Percentiles rank a stretch among this genome's conserved stretches.
Evolutionary conservation across 2,888 invertebrate species (phyloP).

Genomic region (Andrena fulva): DNA sequence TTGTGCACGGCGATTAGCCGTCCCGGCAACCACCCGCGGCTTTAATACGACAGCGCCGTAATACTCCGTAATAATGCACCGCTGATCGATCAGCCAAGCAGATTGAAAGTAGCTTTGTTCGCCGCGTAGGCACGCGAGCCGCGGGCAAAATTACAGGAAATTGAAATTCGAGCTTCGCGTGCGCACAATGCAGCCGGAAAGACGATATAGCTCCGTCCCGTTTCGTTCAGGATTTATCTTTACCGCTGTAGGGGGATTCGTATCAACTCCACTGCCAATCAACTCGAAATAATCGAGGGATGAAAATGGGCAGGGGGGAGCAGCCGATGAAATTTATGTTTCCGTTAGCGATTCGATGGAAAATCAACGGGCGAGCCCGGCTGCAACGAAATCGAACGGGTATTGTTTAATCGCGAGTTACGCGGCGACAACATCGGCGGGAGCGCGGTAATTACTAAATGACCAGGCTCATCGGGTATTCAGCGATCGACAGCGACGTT

Average conservation of each 20-base stretch:
- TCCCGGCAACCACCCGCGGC: neutral
- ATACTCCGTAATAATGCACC: neutral
- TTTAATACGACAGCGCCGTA: neutral
- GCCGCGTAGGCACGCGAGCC: slow-evolving; percentile 1
- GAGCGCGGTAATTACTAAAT: slow-evolving; percentile 33
- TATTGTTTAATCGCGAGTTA: slow-evolving; percentile 25
- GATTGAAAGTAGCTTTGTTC: slow-evolving; percentile 23
- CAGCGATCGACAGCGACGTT: slow-evolving; percentile 22
- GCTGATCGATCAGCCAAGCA: slow-evolving; percentile 15
- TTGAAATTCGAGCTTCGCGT: slow-evolving; percentile 27
- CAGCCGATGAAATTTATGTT: neutral
- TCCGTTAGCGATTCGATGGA: neutral
- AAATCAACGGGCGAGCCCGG: neutral
- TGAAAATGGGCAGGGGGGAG: too few species aligned
- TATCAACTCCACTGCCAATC: slow-evolving; percentile 4
- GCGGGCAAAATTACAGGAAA: slow-evolving; percentile 17
- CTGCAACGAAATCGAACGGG: slow-evolving; percentile 17
- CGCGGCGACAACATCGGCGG: slow-evolving; percentile 13
- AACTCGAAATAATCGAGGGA: slow-evolving; percentile 1
- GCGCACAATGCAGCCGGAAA: neutral
- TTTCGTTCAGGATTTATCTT: neutral
- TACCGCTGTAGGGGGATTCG: neutral
- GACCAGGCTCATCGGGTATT: slow-evolving; percentile 20
- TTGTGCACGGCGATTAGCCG: neutral
- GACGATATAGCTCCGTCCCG: neutral